These are phyloP conservation scores for Bombus fervidus DNA, from an alignment of 1,140 invertebrate genomes.

Conservation along the genomic window DNA sequence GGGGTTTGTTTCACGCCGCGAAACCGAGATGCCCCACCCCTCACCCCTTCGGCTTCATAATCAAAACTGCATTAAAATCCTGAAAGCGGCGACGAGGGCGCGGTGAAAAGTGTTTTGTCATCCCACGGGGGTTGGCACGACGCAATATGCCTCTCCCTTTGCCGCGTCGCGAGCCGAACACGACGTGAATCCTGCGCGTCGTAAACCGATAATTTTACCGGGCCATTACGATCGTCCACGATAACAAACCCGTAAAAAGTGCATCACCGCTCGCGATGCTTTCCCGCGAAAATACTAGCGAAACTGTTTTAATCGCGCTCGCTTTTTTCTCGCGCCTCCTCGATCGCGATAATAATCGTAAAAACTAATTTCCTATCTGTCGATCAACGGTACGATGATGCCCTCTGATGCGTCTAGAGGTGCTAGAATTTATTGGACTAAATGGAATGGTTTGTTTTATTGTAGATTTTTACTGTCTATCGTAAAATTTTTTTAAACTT, in stretches of 20 bases:
- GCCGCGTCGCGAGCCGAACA: neutral
- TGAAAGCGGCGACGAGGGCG: conserved; percentile 61
- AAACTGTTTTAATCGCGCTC: conserved; percentile 22
- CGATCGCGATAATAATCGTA: neutral
- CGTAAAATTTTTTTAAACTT: too few species aligned
- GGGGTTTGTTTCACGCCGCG: conserved; percentile 50
- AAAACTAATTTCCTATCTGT: neutral
- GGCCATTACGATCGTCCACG: conserved; percentile 35
- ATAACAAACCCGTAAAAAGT: conserved; percentile 37
- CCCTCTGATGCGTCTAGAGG: too few species aligned
- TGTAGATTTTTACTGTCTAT: too few species aligned
- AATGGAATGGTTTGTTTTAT: too few species aligned
- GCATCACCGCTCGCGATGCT: neutral
- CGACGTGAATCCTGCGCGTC: neutral
- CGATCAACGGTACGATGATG: too few species aligned
- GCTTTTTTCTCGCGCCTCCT: neutral
- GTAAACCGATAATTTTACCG: conserved; percentile 47
- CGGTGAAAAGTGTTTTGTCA: conserved; percentile 74
- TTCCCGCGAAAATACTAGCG: conserved; percentile 16
- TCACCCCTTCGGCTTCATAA: conserved; percentile 43
- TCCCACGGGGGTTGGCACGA: conserved; percentile 52
- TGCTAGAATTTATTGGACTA: too few species aligned
- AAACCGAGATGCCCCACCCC: conserved; percentile 22
- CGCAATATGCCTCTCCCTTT: conserved; percentile 63
- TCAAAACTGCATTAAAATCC: conserved; percentile 75